Evolutionary conservation across 2,113 vertebrate species (phyloP).

Genomic region (human (Homo sapiens)): DNA sequence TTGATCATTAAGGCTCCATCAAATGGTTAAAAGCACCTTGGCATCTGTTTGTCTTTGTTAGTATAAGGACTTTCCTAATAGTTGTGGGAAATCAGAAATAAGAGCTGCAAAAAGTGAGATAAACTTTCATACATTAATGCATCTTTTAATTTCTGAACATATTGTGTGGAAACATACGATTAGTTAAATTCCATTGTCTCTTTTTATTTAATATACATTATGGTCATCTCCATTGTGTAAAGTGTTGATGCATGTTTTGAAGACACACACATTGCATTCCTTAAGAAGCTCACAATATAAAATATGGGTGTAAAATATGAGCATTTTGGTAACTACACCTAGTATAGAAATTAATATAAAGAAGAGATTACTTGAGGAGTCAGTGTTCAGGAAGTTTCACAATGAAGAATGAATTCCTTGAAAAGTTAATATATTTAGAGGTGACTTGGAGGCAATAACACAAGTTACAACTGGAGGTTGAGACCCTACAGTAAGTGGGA

Average conservation of each 20-base stretch:
- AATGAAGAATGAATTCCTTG: neutral
- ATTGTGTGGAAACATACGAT: neutral
- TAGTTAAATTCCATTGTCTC: neutral
- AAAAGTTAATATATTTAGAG: neutral
- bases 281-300: neutral
- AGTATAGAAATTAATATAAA: neutral
- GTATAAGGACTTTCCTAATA: neutral
- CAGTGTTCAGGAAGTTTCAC: neutral
- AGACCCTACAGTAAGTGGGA: too few species aligned
- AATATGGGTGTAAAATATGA: neutral
- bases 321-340: neutral
- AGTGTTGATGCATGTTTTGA: neutral
- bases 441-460: neutral
- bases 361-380: neutral
- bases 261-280: neutral
- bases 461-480: neutral
- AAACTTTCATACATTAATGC: neutral
- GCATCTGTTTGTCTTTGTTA: neutral
- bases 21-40: neutral
- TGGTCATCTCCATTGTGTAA: neutral
- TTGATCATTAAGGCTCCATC: neutral
- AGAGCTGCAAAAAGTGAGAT: neutral
- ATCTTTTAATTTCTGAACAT: neutral
- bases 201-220: neutral
- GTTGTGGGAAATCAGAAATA: neutral